These are phyloP conservation scores for Heliconius himera DNA, from an alignment of 1,140 invertebrate species.

Conservation along the genomic window DNA sequence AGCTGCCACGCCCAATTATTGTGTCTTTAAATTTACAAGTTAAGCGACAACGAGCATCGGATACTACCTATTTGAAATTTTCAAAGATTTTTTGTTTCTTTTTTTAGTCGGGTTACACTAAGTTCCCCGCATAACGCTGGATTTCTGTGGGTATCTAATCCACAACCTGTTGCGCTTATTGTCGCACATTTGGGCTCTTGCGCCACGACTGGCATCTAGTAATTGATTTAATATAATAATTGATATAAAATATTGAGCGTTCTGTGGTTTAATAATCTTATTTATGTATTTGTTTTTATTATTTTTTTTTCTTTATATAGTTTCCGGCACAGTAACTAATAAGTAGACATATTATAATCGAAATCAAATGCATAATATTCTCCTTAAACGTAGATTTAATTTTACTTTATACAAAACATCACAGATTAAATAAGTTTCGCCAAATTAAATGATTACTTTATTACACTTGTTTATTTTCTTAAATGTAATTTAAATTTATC, in stretches of 20 bases:
- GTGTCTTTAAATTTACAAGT: constrained; percentile 68
- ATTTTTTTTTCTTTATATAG: too few species aligned
- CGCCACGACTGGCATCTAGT: too few species aligned
- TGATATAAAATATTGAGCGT: too few species aligned
- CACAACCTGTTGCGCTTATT: not conserved
- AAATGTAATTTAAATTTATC: constrained; percentile 37
- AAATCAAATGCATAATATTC: not conserved
- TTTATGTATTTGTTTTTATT: too few species aligned
- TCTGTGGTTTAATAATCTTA: too few species aligned
- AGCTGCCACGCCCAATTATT: constrained; percentile 53
- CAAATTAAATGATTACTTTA: constrained; percentile 2
- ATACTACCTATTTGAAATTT: constrained; percentile 51
- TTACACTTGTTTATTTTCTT: constrained; percentile 28
- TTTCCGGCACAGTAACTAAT: too few species aligned
- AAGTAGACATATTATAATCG: not conserved
- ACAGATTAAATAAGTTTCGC: not conserved
- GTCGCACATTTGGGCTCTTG: too few species aligned
- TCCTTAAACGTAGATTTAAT: not conserved
- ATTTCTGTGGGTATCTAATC: not conserved
- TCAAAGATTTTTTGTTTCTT: too few species aligned
- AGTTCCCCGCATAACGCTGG: not conserved
- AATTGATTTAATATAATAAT: too few species aligned
- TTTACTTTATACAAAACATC: not conserved
- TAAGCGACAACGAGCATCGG: constrained; percentile 62
- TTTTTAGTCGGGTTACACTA: not conserved